Conservation (phyloP, 2,888 invertebrate genomes). For the Agriopis aurantiaria region DNA sequence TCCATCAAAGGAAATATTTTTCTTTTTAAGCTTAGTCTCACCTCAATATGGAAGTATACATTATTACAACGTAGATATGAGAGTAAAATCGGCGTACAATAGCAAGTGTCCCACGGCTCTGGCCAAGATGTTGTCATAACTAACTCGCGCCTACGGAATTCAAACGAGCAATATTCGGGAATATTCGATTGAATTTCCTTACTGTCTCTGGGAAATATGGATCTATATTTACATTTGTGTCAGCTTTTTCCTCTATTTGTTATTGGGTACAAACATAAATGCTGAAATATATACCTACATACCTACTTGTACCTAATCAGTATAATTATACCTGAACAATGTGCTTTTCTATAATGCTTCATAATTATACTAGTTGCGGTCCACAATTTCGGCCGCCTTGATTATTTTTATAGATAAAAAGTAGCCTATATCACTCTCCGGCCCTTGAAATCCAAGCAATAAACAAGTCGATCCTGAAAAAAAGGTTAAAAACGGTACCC, state of each 20-base stretch:
- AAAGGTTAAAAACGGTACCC: too few relatives aligned
- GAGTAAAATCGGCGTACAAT: background rate
- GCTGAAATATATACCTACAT: background rate
- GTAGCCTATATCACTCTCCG: too few relatives aligned
- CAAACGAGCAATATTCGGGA: conserved; percentile 63
- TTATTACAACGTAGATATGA: background rate
- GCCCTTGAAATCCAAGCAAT: too few relatives aligned
- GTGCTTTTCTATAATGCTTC: too few relatives aligned
- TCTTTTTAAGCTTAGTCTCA: too few relatives aligned
- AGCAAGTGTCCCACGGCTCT: conserved; percentile 19
- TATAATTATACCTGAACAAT: too few relatives aligned
- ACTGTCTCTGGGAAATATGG: conserved; percentile 44
- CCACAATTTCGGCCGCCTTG: too few relatives aligned
- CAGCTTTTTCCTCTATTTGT: conserved; percentile 44
- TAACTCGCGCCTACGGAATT: conserved; percentile 64
- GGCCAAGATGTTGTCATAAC: conserved; percentile 54
- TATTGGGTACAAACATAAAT: background rate
- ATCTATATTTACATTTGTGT: conserved; percentile 54
- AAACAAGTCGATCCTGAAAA: too few relatives aligned
- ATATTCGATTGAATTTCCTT: conserved; percentile 60
- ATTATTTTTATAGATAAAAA: too few relatives aligned
- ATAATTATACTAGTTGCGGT: too few relatives aligned
- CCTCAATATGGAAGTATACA: background rate
- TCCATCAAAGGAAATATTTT: too few relatives aligned
- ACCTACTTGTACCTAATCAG: background rate